phyloP scores from a whole-genome alignment of 2,113 vertebrate species.

The Peromyscus leucopus region DNA sequence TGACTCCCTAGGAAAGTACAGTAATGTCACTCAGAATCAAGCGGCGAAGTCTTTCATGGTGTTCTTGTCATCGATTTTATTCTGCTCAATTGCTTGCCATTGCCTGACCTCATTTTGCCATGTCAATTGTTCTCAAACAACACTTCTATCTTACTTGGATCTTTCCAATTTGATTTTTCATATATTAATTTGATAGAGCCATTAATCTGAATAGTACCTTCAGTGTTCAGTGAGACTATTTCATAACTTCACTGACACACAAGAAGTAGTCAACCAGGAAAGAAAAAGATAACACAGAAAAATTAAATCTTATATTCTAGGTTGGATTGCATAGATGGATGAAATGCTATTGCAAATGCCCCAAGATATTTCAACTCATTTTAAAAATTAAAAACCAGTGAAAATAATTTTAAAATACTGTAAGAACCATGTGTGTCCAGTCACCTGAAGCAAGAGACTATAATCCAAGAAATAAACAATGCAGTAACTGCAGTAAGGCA shows the following conservation, averaged over 20 bases:
- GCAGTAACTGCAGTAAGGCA: not conserved
- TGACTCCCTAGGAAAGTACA: constrained; percentile 45
- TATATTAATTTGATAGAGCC: not conserved
- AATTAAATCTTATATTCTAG: constrained; percentile 26
- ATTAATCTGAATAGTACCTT: not conserved
- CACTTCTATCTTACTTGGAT: not conserved
- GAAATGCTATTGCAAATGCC: not conserved
- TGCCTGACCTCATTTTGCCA: constrained; percentile 28
- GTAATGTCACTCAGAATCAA: constrained; percentile 46
- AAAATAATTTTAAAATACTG: not conserved
- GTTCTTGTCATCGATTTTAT: constrained; percentile 56
- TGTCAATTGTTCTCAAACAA: constrained; percentile 57
- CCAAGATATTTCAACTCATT: not conserved
- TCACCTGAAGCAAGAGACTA: not conserved
- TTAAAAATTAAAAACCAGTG: not conserved
- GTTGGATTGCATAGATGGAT: not conserved
- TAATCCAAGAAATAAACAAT: not conserved
- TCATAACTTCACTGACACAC: not conserved
- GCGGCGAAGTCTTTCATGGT: not conserved
- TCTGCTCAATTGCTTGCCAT: constrained; percentile 55
- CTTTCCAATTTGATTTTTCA: constrained; percentile 49
- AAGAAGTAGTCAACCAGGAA: not conserved
- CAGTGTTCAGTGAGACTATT: not conserved
- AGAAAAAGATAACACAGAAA: not conserved
- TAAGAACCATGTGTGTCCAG: not conserved